phyloP scores from a whole-genome alignment of 2,113 vertebrate genomes.

The Tupaia chinensis region DNA sequence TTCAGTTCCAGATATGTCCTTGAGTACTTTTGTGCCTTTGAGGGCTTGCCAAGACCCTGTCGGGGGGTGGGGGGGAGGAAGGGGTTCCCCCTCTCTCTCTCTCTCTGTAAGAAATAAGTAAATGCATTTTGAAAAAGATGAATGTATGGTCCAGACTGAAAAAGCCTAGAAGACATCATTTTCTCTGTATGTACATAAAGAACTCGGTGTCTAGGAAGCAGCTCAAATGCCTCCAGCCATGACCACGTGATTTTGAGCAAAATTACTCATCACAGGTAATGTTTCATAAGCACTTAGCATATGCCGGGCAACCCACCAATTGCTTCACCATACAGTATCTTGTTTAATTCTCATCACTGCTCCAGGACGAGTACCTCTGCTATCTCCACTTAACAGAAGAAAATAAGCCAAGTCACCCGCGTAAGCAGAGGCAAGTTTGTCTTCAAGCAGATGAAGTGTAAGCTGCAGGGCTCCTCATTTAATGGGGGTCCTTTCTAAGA shows the following conservation, averaged over 20 bases:
- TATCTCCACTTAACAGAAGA: neutral
- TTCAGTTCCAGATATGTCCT: no score
- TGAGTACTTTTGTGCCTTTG: no score
- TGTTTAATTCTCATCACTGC: neutral
- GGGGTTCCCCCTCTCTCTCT: no score
- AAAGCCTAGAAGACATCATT: conserved; percentile 25
- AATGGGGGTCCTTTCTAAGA: neutral
- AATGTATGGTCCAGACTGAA: neutral
- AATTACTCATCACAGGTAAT: neutral
- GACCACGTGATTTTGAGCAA: neutral
- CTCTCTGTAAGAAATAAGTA: no score
- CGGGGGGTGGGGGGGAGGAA: no score
- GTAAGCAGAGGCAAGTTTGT: neutral
- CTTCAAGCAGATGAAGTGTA: neutral
- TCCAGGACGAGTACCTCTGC: neutral
- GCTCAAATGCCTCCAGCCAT: conserved; percentile 5
- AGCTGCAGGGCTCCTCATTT: neutral
- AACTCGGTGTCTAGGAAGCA: conserved; percentile 29
- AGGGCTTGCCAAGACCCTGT: no score
- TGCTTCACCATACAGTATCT: neutral
- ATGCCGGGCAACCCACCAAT: neutral
- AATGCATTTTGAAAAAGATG: neutral
- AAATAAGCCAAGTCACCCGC: neutral
- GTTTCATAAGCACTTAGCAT: neutral
- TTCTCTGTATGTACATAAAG: neutral